phyloP scores from a whole-genome alignment of 2,113 vertebrate species.

The Pseudonaja textilis region DNA sequence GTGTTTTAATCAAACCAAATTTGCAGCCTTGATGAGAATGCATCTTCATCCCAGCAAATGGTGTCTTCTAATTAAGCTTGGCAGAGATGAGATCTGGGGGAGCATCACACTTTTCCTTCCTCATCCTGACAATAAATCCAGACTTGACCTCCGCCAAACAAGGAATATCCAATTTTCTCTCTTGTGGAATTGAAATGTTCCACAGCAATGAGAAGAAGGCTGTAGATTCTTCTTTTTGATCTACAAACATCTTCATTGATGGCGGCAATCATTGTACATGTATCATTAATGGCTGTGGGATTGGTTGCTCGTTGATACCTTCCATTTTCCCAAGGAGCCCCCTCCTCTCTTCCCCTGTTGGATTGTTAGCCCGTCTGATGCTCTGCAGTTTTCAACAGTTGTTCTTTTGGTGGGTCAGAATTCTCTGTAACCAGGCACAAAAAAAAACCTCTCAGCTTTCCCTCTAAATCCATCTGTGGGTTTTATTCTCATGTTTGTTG shows the following conservation, averaged over 20 bases:
- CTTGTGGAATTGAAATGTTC: neutral
- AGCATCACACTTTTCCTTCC: neutral
- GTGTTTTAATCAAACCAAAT: conserved; percentile 9
- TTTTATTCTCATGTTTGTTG: neutral
- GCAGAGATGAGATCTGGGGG: neutral
- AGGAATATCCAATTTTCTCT: neutral
- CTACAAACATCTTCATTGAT: neutral
- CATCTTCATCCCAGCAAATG: neutral
- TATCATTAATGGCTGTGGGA: neutral
- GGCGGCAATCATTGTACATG: neutral
- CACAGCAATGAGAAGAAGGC: neutral
- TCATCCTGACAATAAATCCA: neutral
- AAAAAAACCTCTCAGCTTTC: neutral
- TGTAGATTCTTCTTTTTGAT: neutral
- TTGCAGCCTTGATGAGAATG: conserved; percentile 4
- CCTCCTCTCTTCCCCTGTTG: neutral
- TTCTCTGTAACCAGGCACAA: neutral
- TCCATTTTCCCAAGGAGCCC: neutral
- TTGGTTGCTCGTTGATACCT: neutral
- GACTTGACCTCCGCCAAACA: neutral
- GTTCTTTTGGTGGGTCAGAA: neutral
- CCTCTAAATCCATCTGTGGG: no score
- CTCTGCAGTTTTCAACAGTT: neutral
- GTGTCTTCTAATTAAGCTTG: neutral
- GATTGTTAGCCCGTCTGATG: neutral